Evolutionary conservation across 2,113 vertebrate genomes (phyloP).

Genomic region (Glaucomys volans): DNA sequence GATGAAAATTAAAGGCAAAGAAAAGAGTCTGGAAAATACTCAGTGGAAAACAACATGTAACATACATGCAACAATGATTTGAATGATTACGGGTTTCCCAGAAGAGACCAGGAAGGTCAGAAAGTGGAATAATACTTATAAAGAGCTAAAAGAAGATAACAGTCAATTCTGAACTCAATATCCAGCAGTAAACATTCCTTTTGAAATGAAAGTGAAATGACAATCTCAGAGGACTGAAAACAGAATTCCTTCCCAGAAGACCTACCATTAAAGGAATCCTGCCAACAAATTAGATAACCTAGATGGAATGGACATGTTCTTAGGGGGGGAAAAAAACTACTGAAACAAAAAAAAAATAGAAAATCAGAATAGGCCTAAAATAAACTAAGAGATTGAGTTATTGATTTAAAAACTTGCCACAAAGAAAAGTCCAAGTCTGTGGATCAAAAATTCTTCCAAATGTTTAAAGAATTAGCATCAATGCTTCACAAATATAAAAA

Average conservation of each 20-base stretch:
- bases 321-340: background rate
- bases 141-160: constrained; percentile 11
- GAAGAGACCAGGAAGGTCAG: background rate
- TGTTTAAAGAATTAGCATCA: constrained; percentile 50
- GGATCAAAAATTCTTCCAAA: constrained; percentile 26
- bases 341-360: constrained; percentile 13
- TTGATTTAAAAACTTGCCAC: constrained; percentile 26
- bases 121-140: background rate
- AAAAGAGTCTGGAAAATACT: constrained; percentile 22
- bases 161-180: background rate
- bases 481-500: background rate
- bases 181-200: constrained; percentile 31
- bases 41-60: background rate
- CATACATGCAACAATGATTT: background rate
- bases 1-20: constrained; percentile 36
- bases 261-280: constrained; percentile 6
- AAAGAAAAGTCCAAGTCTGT: background rate
- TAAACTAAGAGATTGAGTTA: background rate
- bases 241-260: background rate
- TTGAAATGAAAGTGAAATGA: constrained; percentile 44
- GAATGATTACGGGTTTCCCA: background rate
- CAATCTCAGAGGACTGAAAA: constrained; percentile 39
- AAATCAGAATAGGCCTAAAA: background rate
- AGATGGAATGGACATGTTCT: background rate
- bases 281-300: background rate